Evolutionary conservation across 2,888 invertebrate species (phyloP), one percentile per base, ranked within the genome.

Genomic region (Megastigmus dorsalis): DNA sequence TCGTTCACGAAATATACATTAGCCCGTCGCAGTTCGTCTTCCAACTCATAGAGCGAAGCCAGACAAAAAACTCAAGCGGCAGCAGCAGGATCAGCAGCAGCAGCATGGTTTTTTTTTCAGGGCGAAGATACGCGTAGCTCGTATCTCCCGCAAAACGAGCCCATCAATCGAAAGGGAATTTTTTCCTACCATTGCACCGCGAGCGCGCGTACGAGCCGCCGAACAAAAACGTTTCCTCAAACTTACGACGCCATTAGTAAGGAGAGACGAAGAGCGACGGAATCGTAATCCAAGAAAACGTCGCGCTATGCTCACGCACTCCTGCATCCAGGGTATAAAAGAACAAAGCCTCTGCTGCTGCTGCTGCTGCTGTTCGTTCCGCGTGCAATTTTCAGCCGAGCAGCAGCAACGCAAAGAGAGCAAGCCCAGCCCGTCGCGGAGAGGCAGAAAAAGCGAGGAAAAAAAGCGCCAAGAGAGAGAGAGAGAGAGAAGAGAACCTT

Each of bases 161-260:
- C 20, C 68, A 59, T 68, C 48, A 68, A 59, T 68, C 59, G 59
- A 15, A 23, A 26, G 36, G 26, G 26, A 57, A 63, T 45, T 67
- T 67, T 67, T 48, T 55, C 26, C n/a, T n/a, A n/a, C n/a, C 9
- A 60, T 13, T 57, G n/a, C n/a, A n/a, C n/a, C n/a, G n/a, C n/a
- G n/a, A n/a, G 33, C 38, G 23, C 36, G 41, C 43, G 3, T 59
- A 15, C 26, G 38, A 59, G 67, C 57, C 28, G 15, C 26, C 33
- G 15, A 50, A 36, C 55, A 45, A 65, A 68, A 48, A 71, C 28
- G 36, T 48, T 48, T n/a, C 59, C 23, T 50, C 38, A 30, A 50
- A 69, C 62, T 43, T 70, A 70, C 54, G 70, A 62, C 18, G 62
- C 70, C 70, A 62, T 62, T 70, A 54, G 62, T 54, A 70, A 54